Conservation (phyloP, 2,113 vertebrate species). For the Brachyistius frenatus region DNA sequence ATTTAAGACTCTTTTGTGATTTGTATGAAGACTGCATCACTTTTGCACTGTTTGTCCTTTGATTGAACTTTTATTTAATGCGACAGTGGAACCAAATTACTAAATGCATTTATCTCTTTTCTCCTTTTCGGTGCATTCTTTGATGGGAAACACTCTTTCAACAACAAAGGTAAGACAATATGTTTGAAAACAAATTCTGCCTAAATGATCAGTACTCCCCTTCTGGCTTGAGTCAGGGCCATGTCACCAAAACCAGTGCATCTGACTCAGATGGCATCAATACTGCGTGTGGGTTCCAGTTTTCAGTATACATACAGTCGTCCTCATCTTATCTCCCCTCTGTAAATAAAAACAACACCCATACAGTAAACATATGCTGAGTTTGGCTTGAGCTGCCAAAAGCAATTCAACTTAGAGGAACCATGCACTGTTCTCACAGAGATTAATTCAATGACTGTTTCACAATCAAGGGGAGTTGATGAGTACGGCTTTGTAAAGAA, state of each 20-base stretch:
- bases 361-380: neutral
- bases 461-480: constrained; percentile 17
- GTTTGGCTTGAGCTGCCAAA: constrained; percentile 42
- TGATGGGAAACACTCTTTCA: neutral
- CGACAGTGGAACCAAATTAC: no score
- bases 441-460: constrained; percentile 2
- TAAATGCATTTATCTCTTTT: neutral
- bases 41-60: no score
- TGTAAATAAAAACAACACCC: constrained; percentile 43
- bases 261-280: constrained; percentile 25
- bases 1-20: no score
- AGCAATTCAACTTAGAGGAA: constrained; percentile 31
- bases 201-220: constrained; percentile 2
- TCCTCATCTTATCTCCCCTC: neutral
- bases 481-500: neutral
- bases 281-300: constrained; percentile 1
- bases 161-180: neutral
- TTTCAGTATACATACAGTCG: neutral
- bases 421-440: neutral
- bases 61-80: no score
- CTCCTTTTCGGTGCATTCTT: neutral
- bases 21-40: no score
- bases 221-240: neutral
- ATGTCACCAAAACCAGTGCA: neutral
- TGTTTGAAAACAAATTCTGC: neutral